Base-by-base conservation (phyloP, 1,140 invertebrate genomes). In the Megalonaias nervosa region DNA sequence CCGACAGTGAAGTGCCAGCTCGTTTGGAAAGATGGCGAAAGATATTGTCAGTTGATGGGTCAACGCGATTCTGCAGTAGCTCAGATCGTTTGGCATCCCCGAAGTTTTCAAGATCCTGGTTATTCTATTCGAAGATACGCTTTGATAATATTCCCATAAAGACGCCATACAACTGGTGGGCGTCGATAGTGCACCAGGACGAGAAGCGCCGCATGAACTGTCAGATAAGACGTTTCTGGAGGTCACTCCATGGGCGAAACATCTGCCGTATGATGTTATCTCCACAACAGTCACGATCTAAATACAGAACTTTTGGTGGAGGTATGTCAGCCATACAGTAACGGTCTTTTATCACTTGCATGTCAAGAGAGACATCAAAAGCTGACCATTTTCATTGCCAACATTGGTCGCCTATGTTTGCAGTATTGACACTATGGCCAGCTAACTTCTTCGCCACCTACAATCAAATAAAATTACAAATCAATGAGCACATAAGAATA, bases 201-300 rank as follows among this genome's bases (percentile, higher is more conserved):
- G 84, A 77, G 26, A 86, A 65, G 12, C 80, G 71, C 11, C 81
- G 71, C 82, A 83, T 86, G 68, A 86, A 85, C 62, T 84, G 82
- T 78, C 81, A 86, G 16, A 81, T 65, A 67, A 86, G 82, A 67
- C 78, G 66, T 15, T 84, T 48, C 26, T 66, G 12, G 26, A 79
- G 74, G 31, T 64, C 57, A 17, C 60, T 65, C 79, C 79, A 79
- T 59, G 12, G 75, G 57, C 66, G 17, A 59, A 77, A 81, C 26
- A 59, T 64, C 16, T 56, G 62, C 19, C 62, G 55, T 62, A 70
- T 55, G 48, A n/a, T 64, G 58, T 60, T 70, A 15, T 23, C 5
- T 15, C 64, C 58, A 58, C 78, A 81, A 71, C 81, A 80, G 56
- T 80, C 72, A 56, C 73, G 67, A 64, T 78, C 82, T 58, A 67